Base-by-base conservation (phyloP, 2,113 vertebrate genomes). In the Dascyllus trimaculatus region DNA sequence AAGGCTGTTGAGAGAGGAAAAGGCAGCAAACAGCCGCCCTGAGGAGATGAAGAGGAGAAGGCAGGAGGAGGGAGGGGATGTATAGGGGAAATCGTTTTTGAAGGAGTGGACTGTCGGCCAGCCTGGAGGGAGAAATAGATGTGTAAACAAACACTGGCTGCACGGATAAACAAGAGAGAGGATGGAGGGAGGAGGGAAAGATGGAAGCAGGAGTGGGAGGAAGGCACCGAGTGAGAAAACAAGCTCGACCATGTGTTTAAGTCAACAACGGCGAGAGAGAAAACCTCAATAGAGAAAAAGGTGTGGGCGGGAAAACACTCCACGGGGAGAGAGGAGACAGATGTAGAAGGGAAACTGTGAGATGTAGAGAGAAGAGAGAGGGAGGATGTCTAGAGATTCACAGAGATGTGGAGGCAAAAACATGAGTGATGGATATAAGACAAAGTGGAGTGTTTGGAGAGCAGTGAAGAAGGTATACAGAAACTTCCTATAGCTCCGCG, bases 181-280 rank as follows among this genome's bases (percentile, higher is more conserved):
- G 26, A 68, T 63, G 51, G 46, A 56, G 56, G 71, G 67, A 60
- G 19, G 63, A 52, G 85, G 85, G 82, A 71, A 64, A 53, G 85
- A 80, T 84, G 80, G 81, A 29, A 74, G 43, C 73, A 53, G 32
- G 89, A 90, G 85, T 85, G 85, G 81, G 90, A 90, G 83, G 88
- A 85, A 79, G 80, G 66, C 80, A 66, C 45, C 29, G 75, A 89
- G 87, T 59, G 84, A 92, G 86, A 91, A 91, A 93, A 91, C 82
- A 90, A 93, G 84, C 90, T 83, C 59, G 74, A 85, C 89, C 91
- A 84, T 92, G 90, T 92, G 91, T 92, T 91, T 92, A 89, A 92
- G 90, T 92, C 90, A 88, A 92, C 88, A 90, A 72, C 72, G 35
- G 89, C 77, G 65, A 82, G 87, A 88, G 78, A 88, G 32, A 35